Evolutionary conservation across 2,797 vertebrate species (phyloP).

Genomic region (Amniataba percoides): DNA sequence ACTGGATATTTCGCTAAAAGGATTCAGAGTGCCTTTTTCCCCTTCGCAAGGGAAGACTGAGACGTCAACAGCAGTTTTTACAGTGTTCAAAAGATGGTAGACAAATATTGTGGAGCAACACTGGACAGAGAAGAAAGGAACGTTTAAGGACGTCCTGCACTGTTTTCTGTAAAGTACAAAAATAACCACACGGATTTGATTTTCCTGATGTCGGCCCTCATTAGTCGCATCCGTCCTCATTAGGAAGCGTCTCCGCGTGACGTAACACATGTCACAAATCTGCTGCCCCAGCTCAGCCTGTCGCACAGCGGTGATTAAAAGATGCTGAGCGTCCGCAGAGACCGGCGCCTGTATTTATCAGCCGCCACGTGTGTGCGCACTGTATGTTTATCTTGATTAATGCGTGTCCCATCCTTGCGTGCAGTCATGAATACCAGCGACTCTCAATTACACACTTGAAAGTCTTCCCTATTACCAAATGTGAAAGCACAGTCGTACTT

Average conservation of each 20-base stretch:
- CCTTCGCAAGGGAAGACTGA: neutral
- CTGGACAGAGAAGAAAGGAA: neutral
- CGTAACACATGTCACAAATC: slow-evolving; percentile 58
- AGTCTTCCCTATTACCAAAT: slow-evolving; percentile 20
- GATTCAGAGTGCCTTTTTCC: neutral
- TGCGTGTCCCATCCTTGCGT: slow-evolving; percentile 22
- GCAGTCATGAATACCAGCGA: slow-evolving; percentile 39
- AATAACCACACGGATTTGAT: slow-evolving; percentile 33
- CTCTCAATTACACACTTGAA: slow-evolving; percentile 55
- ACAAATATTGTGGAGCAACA: neutral
- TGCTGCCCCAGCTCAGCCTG: slow-evolving; percentile 29
- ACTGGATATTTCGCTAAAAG: neutral
- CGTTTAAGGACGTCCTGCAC: neutral
- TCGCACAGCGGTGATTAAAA: slow-evolving; percentile 54
- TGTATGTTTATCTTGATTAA: slow-evolving; percentile 31
- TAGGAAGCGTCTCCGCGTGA: slow-evolving; percentile 54
- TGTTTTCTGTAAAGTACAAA: slow-evolving; percentile 15
- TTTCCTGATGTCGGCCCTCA: slow-evolving; percentile 50
- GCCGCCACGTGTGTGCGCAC: neutral
- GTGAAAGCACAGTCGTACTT: slow-evolving; percentile 34
- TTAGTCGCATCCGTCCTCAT: slow-evolving; percentile 58
- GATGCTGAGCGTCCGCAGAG: slow-evolving; percentile 17
- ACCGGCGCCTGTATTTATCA: slow-evolving; percentile 18
- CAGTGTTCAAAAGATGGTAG: neutral
- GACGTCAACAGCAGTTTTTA: neutral